Base-by-base conservation (phyloP, 2,888 invertebrate genomes). In the Maniola hyperantus region DNA sequence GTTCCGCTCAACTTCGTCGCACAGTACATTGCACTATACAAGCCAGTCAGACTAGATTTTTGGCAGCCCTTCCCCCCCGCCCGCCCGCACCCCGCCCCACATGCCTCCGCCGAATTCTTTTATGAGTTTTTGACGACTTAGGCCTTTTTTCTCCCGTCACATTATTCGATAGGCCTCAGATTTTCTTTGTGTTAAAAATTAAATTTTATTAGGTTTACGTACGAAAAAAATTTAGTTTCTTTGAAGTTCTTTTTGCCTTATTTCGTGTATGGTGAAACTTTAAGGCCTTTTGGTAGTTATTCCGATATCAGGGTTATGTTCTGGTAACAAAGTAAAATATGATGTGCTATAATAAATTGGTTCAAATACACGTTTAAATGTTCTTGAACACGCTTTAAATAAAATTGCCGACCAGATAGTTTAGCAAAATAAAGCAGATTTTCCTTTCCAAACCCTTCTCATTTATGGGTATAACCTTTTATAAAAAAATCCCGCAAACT, bases 21-120 rank as follows among this genome's bases (percentile, higher is more conserved):
- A 73, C 84, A 87, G 91, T 89, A 85, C 91, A 86, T 90, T 91
- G 91, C 91, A 90, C 91, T 89, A 90, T 84, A 87, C 84, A 78
- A 91, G 87, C 91, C 89, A 88, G 91, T 92, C 88, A 91, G 92
- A 91, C 92, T 92, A 92, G 92, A 91, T 92, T 92, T 91, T 91
- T 91, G 91, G 91, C 90, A 87, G 85, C 73, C 70, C 64, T 57
- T 50, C 70, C 67, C 70, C 67, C 74, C 57, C 33, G 55, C 69
- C 62, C 58, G 68, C 66, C 69, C 57, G 10, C 39, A 6, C 11
- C 71, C 64, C 65, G 74, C 73, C 65, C 74, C 73, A 66, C 73
- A 68, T 73, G 72, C 74, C 74, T 64, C 66, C 69, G 71, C 76
- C 76, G 69, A 73, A 69, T 74, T 77, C 78, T 78, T 81, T 83